A percentile compares a stretch with the other conserved stretches of the same genome.
Evolutionary conservation across 1,140 invertebrate genomes (phyloP).

Genomic region (Drosophila arizonae): DNA sequence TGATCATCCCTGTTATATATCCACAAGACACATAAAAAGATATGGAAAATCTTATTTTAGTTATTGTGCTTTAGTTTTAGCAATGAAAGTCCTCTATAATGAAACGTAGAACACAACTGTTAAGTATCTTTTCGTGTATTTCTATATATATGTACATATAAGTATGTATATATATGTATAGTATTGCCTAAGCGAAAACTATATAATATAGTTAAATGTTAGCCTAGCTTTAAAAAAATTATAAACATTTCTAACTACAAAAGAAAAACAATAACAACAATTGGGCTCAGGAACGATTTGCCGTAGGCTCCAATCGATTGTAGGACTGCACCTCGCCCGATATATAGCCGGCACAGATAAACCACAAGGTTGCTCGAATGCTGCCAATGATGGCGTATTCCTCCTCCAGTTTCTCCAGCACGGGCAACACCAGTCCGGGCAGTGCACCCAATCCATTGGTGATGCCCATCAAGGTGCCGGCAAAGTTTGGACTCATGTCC

Average conservation of each 20-base stretch:
- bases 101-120: slow-evolving; percentile 18
- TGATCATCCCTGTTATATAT: slow-evolving; percentile 17
- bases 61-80: slow-evolving; percentile 58
- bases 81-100: slow-evolving; percentile 24
- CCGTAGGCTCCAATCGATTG: slow-evolving; percentile 20
- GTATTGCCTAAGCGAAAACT: slow-evolving; percentile 24
- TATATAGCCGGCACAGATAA: slow-evolving; percentile 56
- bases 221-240: slow-evolving; percentile 25
- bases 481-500: slow-evolving; percentile 90
- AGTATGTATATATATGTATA: neutral
- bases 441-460: slow-evolving; percentile 85
- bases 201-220: slow-evolving; percentile 26
- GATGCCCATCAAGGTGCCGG: slow-evolving; percentile 91
- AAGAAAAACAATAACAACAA: neutral
- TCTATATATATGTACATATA: slow-evolving; percentile 11
- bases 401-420: slow-evolving; percentile 47
- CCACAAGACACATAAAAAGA: slow-evolving; percentile 12
- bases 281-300: neutral
- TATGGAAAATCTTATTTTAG: slow-evolving; percentile 39
- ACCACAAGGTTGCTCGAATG: slow-evolving; percentile 51
- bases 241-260: slow-evolving; percentile 24
- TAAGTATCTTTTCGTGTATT: slow-evolving; percentile 33
- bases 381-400: slow-evolving; percentile 47
- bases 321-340: slow-evolving; percentile 65
- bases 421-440: slow-evolving; percentile 43